Base-by-base conservation (phyloP, 2,888 invertebrate genomes). In the Acleris sparsana region DNA sequence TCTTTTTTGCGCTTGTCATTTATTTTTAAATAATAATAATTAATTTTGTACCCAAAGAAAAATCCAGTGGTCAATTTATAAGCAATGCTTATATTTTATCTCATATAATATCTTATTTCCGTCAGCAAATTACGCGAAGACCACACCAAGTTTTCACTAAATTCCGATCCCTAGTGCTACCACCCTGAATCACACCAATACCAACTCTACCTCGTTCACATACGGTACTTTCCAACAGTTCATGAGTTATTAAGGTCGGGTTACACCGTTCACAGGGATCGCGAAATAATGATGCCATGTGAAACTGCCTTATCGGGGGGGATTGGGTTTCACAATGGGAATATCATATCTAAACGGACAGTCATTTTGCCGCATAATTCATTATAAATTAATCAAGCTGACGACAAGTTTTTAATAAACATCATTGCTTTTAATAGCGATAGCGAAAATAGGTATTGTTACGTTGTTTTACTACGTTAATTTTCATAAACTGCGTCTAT, bases 221-320 rank as follows among this genome's bases (percentile, higher is more conserved):
- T 0, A 17, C 17, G 2, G 49, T 51, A 39, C 39, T 39, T 39
- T 17, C 18, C 13, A 16, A 46, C 18, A 18, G 16, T 60, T 39
- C 16, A 46, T 17, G 1, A 1, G 60, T 4, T 16, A 25, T 62
- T 39, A 57, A 51, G 62, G 29, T 63, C 59, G 17, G 22, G 51
- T 63, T 67, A 49, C 62, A 62, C 62, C 11, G 53, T 67, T 68
- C 63, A 52, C 67, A 56, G 60, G 63, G 67, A 51, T 56, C 55
- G 43, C 51, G 55, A 63, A 62, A 43, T 62, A 53, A 68, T 63
- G 67, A 67, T 48, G 67, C 63, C 53, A 68, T 68, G 67, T 68
- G 67, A 68, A 68, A 51, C 59, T 59, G 60, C 44, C 63, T 63
- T 68, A 80, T 81, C 81, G 74, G 69, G 52, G 52, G 62, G 69